Conservation (phyloP, 2,888 invertebrate species). For the Caenorhabditis panamensis region DNA sequence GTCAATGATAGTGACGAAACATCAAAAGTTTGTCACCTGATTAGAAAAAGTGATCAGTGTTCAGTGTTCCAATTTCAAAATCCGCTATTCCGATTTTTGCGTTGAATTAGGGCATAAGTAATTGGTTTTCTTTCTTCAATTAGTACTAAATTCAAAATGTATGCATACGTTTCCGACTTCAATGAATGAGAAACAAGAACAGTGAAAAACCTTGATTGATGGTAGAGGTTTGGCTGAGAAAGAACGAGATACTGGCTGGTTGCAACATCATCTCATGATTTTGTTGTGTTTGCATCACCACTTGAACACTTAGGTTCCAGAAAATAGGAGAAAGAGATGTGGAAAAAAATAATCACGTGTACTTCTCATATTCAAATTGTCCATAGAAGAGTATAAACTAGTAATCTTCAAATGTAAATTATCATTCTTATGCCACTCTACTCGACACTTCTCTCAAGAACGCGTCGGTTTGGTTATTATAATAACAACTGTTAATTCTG, state of each 20-base stretch:
- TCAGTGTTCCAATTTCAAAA: no score
- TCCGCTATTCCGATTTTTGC: no score
- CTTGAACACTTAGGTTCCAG: not conserved
- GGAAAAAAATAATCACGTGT: not conserved
- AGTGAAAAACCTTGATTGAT: constrained; percentile 40
- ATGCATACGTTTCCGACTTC: constrained; percentile 37
- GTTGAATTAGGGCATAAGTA: constrained; percentile 34
- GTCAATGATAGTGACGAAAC: constrained; percentile 40
- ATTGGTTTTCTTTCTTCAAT: constrained; percentile 36
- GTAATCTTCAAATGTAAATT: constrained; percentile 40
- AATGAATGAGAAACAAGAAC: constrained; percentile 44
- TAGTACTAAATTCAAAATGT: constrained; percentile 17
- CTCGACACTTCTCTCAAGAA: constrained; percentile 35
- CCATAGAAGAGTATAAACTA: constrained; percentile 11
- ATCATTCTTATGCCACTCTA: constrained; percentile 9
- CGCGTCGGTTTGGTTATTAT: constrained; percentile 5
- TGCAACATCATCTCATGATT: not conserved
- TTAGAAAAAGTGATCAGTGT: no score
- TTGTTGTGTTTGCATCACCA: not conserved
- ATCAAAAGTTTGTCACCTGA: no score
- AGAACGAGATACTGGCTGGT: not conserved
- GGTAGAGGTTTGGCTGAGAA: constrained; percentile 24
- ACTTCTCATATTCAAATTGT: not conserved
- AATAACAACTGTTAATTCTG: constrained; percentile 25
- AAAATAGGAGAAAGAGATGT: not conserved